Conservation (phyloP, 2,797 vertebrate species). For the Peromyscus melanophrys region DNA sequence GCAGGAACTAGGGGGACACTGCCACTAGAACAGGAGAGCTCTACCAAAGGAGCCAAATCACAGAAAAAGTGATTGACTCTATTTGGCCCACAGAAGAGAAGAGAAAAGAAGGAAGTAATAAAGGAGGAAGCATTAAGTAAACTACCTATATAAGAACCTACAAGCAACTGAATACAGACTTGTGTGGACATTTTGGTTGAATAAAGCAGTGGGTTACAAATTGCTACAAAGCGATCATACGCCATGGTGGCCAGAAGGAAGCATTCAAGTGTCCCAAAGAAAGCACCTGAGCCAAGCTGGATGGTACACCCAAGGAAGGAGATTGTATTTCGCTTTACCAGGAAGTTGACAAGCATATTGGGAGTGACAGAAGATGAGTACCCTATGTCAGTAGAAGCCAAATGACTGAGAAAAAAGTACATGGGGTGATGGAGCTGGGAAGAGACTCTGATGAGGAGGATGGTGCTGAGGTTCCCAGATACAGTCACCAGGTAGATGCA, state of each 20-base stretch:
- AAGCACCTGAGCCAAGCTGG: slow-evolving; percentile 20
- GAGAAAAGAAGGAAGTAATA: neutral
- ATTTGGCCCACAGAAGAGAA: slow-evolving; percentile 62
- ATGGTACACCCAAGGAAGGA: slow-evolving; percentile 79
- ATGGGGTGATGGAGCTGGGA: slow-evolving; percentile 76
- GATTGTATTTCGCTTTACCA: slow-evolving; percentile 68
- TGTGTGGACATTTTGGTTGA: slow-evolving; percentile 48
- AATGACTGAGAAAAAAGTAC: slow-evolving; percentile 84
- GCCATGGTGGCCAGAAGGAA: slow-evolving; percentile 63
- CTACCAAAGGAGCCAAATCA: neutral
- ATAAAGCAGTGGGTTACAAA: slow-evolving; percentile 62
- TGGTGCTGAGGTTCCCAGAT: slow-evolving; percentile 79
- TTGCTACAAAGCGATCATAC: slow-evolving; percentile 62
- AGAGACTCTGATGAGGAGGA: slow-evolving; percentile 72
- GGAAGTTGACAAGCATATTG: slow-evolving; percentile 62
- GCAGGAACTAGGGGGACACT: neutral
- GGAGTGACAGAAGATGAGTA: slow-evolving; percentile 59
- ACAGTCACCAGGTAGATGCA: slow-evolving; percentile 77
- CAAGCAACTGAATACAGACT: slow-evolving; percentile 44
- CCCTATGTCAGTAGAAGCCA: slow-evolving; percentile 83
- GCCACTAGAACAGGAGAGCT: slow-evolving; percentile 69
- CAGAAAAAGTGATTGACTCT: slow-evolving; percentile 72
- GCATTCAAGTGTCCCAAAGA: slow-evolving; percentile 55
- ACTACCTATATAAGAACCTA: slow-evolving; percentile 32
- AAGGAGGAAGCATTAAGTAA: slow-evolving; percentile 28